Base-by-base conservation (phyloP, 2,888 invertebrate species). In the Andrena chrysosceles region DNA sequence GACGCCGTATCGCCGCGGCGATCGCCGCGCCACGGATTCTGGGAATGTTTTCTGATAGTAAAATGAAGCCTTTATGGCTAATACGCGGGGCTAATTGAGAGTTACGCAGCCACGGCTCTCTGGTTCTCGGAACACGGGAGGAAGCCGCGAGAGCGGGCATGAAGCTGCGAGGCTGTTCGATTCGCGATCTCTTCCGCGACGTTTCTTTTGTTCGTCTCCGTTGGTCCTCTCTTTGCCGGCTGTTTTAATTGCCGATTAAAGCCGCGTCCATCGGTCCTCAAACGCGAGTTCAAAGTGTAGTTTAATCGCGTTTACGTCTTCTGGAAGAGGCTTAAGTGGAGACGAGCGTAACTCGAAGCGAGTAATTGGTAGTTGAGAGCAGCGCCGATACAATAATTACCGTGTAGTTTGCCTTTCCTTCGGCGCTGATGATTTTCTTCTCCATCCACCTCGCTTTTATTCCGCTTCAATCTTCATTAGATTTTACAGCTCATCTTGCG, bases 11-110 rank as follows among this genome's bases (percentile, higher is more conserved):
- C 77, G 52, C 52, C n/a, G 16, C 10, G 31, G 0, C 16, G 77
- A 81, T 81, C 80, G 66, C n/a, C 26, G 49, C 35, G 31, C 35
- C 52, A 35, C 26, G 72, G 67, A 77, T 77, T 71, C 80, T 77
- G 77, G 67, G 77, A 81, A 77, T 63, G 80, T 67, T 56, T 56
- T 42, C 72, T 23, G 78, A 81, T 81, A 78, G 77, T 60, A 80
- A 80, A 80, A 80, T 77, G 72, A 78, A 72, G 72, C 78, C 78
- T 81, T 81, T 81, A 81, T 72, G 72, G 78, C 63, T 78, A 67
- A 72, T 68, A 72, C 67, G 54, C 16, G 35, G 60, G 31, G 68
- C 68, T 52, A 60, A 73, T 72, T 59, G 26, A 29, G 60, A 68
- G 35, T 54, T 56, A 54, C 35, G 31, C 67, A 35, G 23, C 23